Base-by-base conservation (phyloP, 2,113 vertebrate species). In the Meles meles region DNA sequence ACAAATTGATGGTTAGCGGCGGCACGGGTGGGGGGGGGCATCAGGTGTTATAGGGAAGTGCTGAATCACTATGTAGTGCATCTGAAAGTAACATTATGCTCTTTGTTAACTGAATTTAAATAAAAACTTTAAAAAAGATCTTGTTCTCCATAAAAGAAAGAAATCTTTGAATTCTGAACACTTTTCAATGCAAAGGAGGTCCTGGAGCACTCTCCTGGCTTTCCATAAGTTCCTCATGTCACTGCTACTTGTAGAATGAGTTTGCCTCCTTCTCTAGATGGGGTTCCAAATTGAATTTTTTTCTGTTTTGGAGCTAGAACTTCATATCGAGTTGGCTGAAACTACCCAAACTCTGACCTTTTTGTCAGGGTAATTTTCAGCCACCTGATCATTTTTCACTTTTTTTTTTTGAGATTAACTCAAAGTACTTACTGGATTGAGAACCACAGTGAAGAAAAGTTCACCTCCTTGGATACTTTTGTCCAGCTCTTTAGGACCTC, bases 381-480 rank as follows among this genome's bases (percentile, higher is more conserved):
- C 37, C 7, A 39, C 42, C 61, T 14, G 49, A 29, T 5, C 13
- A 37, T 1, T 49, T 86, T 67, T 0, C 29, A 9, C 15, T 83
- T 37, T 72, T 12, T 18, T 17, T 52, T 55, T 59, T 23, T 42
- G 82, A 96, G 90, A 98, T 76, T 2, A 42, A 4, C 6, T 55
- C 69, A 81, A 93, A 93, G 61, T 93, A 99, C 99, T 99, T 99
- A 99, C 99, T 77, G 99, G 99, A 97, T 99, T 99, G 88, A 99
- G 99, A 57, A 99, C 99, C 84, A 99, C 98, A 1, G 99, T 99
- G 97, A 99, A 99, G 98, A 99, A 99, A 86, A 99, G 99, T 98
- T 99, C 99, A 83, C 99, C 99, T 95, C 99, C 99, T 97, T 98
- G 99, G 97, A 99, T 99, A 98, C 99, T 99, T 98, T 99, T 99